Percentiles rank a stretch among this genome's conserved stretches.
Evolutionary conservation across 2,113 vertebrate genomes (phyloP).

Genomic region (Paratilapia polleni): DNA sequence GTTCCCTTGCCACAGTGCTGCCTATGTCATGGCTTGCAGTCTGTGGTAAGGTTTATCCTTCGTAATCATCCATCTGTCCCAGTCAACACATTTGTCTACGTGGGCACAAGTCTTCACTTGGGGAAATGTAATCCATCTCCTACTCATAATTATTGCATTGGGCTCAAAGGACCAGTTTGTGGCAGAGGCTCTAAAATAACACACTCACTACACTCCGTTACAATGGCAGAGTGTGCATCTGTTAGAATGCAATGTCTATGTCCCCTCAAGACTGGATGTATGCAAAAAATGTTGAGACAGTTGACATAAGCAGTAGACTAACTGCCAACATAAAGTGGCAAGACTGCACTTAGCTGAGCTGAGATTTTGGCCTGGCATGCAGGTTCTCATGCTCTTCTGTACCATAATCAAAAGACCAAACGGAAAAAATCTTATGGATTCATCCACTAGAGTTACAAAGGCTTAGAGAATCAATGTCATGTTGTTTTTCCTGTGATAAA

Average conservation of each 20-base stretch:
- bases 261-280: background rate
- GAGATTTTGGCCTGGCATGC: background rate
- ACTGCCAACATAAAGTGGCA: background rate
- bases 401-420: background rate
- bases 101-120: background rate
- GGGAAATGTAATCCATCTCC: background rate
- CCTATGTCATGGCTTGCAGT: background rate
- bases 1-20: background rate
- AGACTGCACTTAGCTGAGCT: background rate
- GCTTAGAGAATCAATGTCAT: constrained; percentile 26
- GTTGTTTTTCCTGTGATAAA: constrained; percentile 19
- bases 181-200: background rate
- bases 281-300: background rate
- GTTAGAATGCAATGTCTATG: background rate
- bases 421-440: too few species aligned
- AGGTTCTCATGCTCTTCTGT: background rate
- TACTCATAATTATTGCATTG: background rate
- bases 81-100: background rate
- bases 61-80: background rate
- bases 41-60: background rate
- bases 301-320: background rate
- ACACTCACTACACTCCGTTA: background rate
- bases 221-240: background rate
- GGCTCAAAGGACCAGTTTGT: background rate
- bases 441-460: constrained; percentile 15